Percentiles rank a stretch among this genome's conserved stretches.
phyloP scores from a whole-genome alignment of 2,888 invertebrate genomes.

The Yponomeuta plumbellus region DNA sequence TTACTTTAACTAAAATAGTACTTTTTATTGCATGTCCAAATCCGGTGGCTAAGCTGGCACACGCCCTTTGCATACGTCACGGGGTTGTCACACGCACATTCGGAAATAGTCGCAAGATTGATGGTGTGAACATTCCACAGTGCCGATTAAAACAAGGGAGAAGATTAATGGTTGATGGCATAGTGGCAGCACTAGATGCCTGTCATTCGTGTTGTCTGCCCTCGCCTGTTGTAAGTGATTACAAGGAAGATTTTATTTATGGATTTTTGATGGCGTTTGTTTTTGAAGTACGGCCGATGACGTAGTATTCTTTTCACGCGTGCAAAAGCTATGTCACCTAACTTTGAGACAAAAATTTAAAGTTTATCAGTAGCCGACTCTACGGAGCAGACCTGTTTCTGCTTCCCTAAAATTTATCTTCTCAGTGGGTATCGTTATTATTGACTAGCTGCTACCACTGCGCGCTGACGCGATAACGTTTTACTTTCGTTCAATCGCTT shows the following conservation, averaged over 20 bases:
- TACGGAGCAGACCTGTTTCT: too few species aligned
- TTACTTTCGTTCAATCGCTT: too few species aligned
- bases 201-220: constrained; percentile 14
- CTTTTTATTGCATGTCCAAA: neutral
- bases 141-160: constrained; percentile 51
- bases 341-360: too few species aligned
- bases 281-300: constrained; percentile 16
- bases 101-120: constrained; percentile 38
- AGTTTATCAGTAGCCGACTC: too few species aligned
- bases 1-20: too few species aligned
- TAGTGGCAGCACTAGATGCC: constrained; percentile 9
- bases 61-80: constrained; percentile 14
- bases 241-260: neutral
- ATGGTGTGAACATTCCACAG: constrained; percentile 41
- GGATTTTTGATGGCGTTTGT: neutral
- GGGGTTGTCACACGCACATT: constrained; percentile 19
- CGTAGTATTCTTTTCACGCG: too few species aligned
- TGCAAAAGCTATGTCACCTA: too few species aligned
- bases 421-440: too few species aligned
- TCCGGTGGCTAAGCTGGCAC: neutral
- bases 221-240: constrained; percentile 17
- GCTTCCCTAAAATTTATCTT: too few species aligned
- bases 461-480: too few species aligned
- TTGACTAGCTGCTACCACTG: too few species aligned
- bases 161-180: constrained; percentile 34